Percentiles rank a stretch among this genome's conserved stretches.
phyloP scores from a whole-genome alignment of 2,113 vertebrate species.

The Oreochromis spilurus region DNA sequence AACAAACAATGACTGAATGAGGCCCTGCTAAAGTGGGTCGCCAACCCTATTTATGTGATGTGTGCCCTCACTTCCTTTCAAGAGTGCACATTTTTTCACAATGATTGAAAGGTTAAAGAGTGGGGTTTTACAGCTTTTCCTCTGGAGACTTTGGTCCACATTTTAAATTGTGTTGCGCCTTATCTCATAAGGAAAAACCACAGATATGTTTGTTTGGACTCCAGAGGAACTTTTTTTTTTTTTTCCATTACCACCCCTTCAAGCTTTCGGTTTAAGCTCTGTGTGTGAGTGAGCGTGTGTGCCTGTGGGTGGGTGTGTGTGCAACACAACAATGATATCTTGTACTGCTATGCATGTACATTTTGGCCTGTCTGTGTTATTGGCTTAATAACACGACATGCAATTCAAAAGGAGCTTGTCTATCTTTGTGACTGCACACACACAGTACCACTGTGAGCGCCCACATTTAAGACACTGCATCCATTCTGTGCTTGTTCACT shows the following conservation, averaged over 20 bases:
- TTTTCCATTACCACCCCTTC: not conserved
- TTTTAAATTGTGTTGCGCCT: not conserved
- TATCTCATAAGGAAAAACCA: not conserved
- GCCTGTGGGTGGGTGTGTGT: not conserved
- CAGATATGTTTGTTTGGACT: not conserved
- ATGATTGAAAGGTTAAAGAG: not conserved
- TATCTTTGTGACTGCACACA: not conserved
- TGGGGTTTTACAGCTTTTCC: not conserved
- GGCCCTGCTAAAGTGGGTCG: constrained; percentile 33
- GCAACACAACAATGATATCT: not conserved
- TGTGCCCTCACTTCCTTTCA: constrained; percentile 19
- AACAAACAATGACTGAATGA: not conserved
- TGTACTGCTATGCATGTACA: not conserved
- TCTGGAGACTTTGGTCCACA: not conserved
- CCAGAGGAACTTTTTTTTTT: not conserved
- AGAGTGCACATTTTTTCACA: not conserved
- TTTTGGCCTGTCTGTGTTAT: not conserved
- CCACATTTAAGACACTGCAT: not conserved
- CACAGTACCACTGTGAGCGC: not conserved
- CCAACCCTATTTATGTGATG: constrained; percentile 9
- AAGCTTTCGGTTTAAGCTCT: not conserved
- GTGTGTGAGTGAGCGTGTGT: not conserved
- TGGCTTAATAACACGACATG: not conserved
- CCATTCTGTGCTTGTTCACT: not conserved
- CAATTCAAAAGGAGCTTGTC: constrained; percentile 33